These are phyloP conservation scores for Apamea crenata DNA, from an alignment of 2,888 invertebrate species.

Conservation along the genomic window DNA sequence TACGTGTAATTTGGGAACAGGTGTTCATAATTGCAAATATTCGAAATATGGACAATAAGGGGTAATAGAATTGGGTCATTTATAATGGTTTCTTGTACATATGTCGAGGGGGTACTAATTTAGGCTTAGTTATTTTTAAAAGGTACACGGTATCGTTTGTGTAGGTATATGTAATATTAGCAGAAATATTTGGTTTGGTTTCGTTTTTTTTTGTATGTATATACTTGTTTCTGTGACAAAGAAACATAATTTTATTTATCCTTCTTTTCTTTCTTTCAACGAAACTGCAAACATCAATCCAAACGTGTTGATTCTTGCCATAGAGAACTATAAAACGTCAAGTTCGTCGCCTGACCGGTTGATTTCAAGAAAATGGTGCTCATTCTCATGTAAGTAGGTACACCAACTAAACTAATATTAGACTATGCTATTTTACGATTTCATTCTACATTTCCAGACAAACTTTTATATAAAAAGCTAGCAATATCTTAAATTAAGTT, in stretches of 20 bases:
- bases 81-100: constrained; percentile 6
- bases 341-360: not conserved
- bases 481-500: not conserved
- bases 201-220: not conserved
- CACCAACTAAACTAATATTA: no score
- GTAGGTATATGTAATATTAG: not conserved
- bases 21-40: constrained; percentile 39
- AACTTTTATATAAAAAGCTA: not conserved
- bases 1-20: constrained; percentile 39
- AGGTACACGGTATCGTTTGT: not conserved
- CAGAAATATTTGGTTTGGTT: not conserved
- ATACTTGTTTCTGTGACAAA: not conserved
- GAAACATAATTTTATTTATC: not conserved
- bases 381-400: not conserved
- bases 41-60: constrained; percentile 20
- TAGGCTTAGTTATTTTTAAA: constrained; percentile 1
- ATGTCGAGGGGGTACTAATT: not conserved
- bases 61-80: constrained; percentile 33
- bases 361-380: not conserved
- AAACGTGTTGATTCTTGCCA: not conserved
- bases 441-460: not conserved
- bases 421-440: not conserved
- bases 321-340: not conserved
- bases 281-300: not conserved
- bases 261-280: not conserved